Base-by-base conservation (phyloP, 2,797 vertebrate species). In the Falco columbarius region DNA sequence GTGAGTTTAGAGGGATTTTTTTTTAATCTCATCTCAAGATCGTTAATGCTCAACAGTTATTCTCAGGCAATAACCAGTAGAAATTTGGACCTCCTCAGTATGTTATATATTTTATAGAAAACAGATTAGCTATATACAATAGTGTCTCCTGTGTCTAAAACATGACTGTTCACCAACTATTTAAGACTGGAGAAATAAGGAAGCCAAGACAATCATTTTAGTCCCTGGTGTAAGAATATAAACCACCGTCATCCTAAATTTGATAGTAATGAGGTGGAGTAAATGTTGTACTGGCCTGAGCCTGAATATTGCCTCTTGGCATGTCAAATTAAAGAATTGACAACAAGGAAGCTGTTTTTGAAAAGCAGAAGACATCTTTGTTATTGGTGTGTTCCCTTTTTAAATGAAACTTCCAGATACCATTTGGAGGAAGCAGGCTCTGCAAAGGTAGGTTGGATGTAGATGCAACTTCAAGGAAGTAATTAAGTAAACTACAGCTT, bases 121-220 rank as follows among this genome's bases (percentile, higher is more conserved):
- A 67, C 7, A 36, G 14, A 11, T 32, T 49, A 27, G 3, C 21
- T 38, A 1, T 12, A 29, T 17, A 6, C 10, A 49, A 21, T 0
- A 22, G 6, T 1, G 7, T 42, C 42, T 70, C 34, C 12, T 4
- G 0, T 51, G 42, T 15, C 47, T 70, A 44, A 77, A 81, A 70
- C 20, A 40, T 29, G 36, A 38, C 36, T 51, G 6, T 66, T n/a
- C 52, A 30, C 38, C 55, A 54, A 27, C 32, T 51, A 5, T 67
- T 62, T 27, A 55, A 49, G 63, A 52, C 8, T 13, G 24, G 14
- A 61, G 46, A 44, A 68, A 70, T 34, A 71, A 72, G 18, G 40
- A 77, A 81, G 7, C 32, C 42, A 40, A 81, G 38, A 13, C 47
- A 66, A 66, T 6, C 0, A 2, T 59, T 82, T 67, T 6, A 66